Conservation (phyloP, 2,113 vertebrate genomes). For the Lophochroa leadbeateri region DNA sequence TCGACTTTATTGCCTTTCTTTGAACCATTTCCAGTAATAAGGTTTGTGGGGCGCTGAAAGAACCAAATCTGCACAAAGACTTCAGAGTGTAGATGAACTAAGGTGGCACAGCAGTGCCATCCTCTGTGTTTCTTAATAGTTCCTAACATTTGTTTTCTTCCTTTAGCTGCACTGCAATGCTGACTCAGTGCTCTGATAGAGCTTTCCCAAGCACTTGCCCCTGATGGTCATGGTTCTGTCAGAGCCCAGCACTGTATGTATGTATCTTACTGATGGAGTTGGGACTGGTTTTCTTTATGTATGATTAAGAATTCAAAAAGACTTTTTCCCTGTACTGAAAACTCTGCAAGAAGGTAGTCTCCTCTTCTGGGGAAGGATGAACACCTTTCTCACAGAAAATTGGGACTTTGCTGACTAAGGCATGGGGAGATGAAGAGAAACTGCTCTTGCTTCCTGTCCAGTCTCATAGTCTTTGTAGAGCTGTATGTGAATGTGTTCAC, state of each 20-base stretch:
- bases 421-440: neutral
- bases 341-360: neutral
- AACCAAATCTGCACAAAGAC: neutral
- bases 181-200: neutral
- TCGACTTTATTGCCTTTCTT: neutral
- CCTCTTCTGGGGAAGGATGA: neutral
- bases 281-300: neutral
- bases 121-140: neutral
- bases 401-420: neutral
- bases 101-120: neutral
- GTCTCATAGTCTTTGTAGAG: neutral
- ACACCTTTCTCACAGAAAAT: neutral
- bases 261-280: neutral
- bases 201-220: neutral
- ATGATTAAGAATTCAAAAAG: neutral
- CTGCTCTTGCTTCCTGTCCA: neutral
- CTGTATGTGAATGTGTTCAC: neutral
- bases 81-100: neutral
- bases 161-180: neutral
- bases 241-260: accelerated
- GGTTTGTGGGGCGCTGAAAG: neutral
- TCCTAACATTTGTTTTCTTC: neutral
- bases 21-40: neutral
- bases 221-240: neutral
- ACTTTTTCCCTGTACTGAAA: neutral